Evolutionary conservation across 2,888 invertebrate genomes (phyloP).

Genomic region (Acanthosepion lycidas): DNA sequence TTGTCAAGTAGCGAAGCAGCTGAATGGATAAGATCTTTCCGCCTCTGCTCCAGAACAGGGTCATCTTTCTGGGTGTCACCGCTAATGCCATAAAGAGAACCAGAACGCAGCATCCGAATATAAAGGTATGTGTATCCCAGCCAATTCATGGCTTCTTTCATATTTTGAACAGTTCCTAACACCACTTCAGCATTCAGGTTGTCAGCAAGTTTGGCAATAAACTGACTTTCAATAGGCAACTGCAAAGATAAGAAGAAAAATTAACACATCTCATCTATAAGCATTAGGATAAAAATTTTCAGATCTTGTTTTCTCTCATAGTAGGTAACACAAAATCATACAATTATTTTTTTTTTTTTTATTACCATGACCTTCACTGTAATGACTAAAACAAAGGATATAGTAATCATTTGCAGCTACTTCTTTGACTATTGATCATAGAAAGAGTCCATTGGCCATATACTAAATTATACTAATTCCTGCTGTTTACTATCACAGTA

Average conservation of each 20-base stretch:
- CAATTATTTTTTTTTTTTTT: too few relatives aligned
- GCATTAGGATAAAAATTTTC: too few relatives aligned
- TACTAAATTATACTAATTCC: too few relatives aligned
- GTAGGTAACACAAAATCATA: too few relatives aligned
- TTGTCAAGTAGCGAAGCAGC: conserved; percentile 93
- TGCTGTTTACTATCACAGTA: too few relatives aligned
- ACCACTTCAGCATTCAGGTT: conserved; percentile 99
- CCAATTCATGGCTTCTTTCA: conserved; percentile 94
- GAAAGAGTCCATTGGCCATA: too few relatives aligned
- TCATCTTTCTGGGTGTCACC: conserved; percentile 82
- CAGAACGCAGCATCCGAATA: conserved; percentile 93
- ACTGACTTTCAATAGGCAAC: conserved; percentile 96
- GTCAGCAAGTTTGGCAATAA: conserved; percentile 93
- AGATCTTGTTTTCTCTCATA: too few relatives aligned
- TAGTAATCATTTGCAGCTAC: too few relatives aligned
- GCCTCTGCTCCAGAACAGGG: conserved; percentile 87
- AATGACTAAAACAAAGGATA: too few relatives aligned
- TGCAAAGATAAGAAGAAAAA: conserved; percentile 53
- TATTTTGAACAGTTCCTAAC: conserved; percentile 92
- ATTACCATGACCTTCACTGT: too few relatives aligned
- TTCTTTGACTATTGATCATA: too few relatives aligned
- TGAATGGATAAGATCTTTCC: conserved; percentile 96
- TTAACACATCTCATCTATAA: background rate
- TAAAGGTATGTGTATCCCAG: conserved; percentile 95
- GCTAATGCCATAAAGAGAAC: conserved; percentile 90